phyloP scores from a whole-genome alignment of 2,888 invertebrate species.

The Hypomecis punctinalis region DNA sequence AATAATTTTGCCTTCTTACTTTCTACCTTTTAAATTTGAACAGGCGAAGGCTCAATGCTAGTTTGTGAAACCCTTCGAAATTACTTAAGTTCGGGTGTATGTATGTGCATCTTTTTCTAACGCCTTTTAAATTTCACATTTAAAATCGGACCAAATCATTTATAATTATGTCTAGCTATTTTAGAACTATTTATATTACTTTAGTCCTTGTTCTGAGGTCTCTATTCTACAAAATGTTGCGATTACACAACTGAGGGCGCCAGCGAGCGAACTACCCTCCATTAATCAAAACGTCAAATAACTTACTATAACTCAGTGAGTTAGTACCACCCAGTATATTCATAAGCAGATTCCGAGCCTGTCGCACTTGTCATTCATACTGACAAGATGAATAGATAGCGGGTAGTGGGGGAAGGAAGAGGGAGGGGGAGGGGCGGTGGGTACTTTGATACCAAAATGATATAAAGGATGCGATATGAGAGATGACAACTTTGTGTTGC shows the following conservation, averaged over 20 bases:
- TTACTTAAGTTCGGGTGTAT: too few species aligned
- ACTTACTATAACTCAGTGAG: slow-evolving; percentile 52
- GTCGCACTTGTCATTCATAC: slow-evolving; percentile 65
- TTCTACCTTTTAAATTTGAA: too few species aligned
- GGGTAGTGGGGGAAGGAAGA: not conserved
- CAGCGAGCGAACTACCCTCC: slow-evolving; percentile 10
- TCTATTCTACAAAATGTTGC: not conserved
- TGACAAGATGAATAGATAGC: slow-evolving; percentile 60
- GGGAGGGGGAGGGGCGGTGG: not conserved
- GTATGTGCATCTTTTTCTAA: too few species aligned
- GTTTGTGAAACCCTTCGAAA: too few species aligned
- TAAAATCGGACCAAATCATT: too few species aligned
- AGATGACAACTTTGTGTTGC: slow-evolving; percentile 5
- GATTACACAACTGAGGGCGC: not conserved
- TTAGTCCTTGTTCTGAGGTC: too few species aligned
- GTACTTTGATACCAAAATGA: slow-evolving; percentile 1
- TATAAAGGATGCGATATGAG: not conserved
- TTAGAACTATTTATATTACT: too few species aligned
- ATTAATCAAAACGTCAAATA: slow-evolving; percentile 28
- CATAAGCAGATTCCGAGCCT: slow-evolving; percentile 33
- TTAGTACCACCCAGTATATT: slow-evolving; percentile 56
- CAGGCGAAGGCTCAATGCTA: too few species aligned
- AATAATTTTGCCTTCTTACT: too few species aligned
- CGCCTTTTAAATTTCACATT: too few species aligned
- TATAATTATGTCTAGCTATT: too few species aligned